Conservation (phyloP, 2,888 invertebrate species). For the Ochropacha duplaris region DNA sequence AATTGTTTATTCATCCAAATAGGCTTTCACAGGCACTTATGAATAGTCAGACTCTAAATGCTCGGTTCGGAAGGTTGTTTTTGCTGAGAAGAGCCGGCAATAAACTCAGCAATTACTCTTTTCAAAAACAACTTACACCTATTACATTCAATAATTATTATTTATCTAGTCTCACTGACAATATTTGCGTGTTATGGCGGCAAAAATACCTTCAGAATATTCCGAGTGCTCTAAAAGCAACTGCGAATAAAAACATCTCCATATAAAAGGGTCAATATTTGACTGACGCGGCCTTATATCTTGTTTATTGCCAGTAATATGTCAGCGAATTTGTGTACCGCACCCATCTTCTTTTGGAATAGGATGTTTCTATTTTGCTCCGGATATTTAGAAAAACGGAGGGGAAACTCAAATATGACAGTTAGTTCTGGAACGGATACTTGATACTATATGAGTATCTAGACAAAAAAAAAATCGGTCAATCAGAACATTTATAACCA, state of each 20-base stretch:
- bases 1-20: too few species aligned
- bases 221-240: not conserved
- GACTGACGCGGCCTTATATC: conserved; percentile 49
- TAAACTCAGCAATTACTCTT: too few species aligned
- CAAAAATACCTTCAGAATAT: not conserved
- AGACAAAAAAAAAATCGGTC: too few species aligned
- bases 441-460: not conserved
- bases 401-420: not conserved
- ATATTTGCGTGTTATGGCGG: too few species aligned
- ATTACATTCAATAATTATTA: too few species aligned
- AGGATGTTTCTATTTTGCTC: conserved; percentile 29
- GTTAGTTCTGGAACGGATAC: not conserved
- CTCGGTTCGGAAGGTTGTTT: too few species aligned
- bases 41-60: too few species aligned
- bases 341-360: conserved; percentile 33
- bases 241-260: not conserved
- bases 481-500: too few species aligned
- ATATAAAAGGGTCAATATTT: conserved; percentile 13
- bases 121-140: too few species aligned
- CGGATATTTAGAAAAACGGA: not conserved
- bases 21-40: too few species aligned
- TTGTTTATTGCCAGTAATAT: conserved; percentile 64
- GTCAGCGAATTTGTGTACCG: conserved; percentile 64
- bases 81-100: too few species aligned
- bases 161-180: too few species aligned